Evolutionary conservation across 2,888 invertebrate species (phyloP), one percentile per base, ranked within the genome.

Genomic region (Cataglyphis cursor): DNA sequence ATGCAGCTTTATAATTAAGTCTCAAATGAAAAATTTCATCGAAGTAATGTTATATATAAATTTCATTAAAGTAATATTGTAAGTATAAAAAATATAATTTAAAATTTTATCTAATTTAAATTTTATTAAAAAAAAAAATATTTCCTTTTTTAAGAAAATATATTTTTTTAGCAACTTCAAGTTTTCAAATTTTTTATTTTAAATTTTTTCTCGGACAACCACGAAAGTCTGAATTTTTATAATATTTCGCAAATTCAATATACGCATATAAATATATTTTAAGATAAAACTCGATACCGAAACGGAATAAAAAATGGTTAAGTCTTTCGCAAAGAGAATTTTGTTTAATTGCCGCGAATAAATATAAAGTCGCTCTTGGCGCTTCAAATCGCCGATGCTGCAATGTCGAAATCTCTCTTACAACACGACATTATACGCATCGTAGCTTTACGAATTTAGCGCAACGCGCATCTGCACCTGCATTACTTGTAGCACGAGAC

Each of bases 401-500:
- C 35, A 70, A 61, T 80, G 78, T 80, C 31, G 78, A 80, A 70
- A 80, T 35, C 3, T 12, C 12, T 57, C 44, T 78, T 59, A 12
- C 78, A 41, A 78, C 72, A 72, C 15, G 28, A 75, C 38, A 15
- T 15, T 15, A 57, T 28, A 57, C 15, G 21, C 35, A 18, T 72
- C 21, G 15, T 48, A 54, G 2, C 57, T 78, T 68, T 9, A 68
- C 18, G 9, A 70, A 31, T 57, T 57, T 76, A 54, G 66, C 66
- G 57, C 66, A 62, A 54, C 21, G 59, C 70, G 70, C 57, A 70
- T 4, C 44, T 38, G 24, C 8, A 8, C 38, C 57, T 48, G 41
- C 54, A 70, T 48, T 21, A 24, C 18, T 12, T 68, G 18, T 70
- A 44, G 15, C 57, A 59, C 9, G 12, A 59, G 59, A 8, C 18